Evolutionary conservation across 2,113 vertebrate species (phyloP), one percentile per base, ranked within the genome.

Genomic region (Scomber scombrus): DNA sequence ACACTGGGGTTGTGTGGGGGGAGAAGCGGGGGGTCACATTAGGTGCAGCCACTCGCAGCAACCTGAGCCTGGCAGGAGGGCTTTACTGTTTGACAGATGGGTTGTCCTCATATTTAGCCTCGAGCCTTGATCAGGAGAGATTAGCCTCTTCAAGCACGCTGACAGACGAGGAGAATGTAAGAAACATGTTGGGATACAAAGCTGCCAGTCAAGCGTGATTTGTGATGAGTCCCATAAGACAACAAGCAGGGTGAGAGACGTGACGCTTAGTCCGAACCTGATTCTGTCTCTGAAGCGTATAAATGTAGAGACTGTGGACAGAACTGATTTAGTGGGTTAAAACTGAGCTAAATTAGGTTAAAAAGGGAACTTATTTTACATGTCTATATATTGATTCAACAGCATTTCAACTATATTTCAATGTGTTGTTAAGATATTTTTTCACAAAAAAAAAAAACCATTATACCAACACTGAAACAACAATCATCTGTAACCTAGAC

Each of bases 61-160:
- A 89, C 72, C 72, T 52, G 80, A 89, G 60, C 77, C 73, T 11
- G 11, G 72, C 47, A 3, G 52, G 34, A 12, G 78, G 70, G 82
- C 56, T 83, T 86, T 58, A 85, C 71, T 56, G 68, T 73, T 50
- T 78, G 85, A 90, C 84, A 77, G 84, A 89, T 85, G 83, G 71
- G 56, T 50, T 52, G 62, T 72, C 31, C 26, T 63, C 75, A 81
- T 87, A 83, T 88, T 84, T 81, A 90, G 84, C 78, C 60, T 19
- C 2, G 26, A 49, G 78, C 51, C 65, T 67, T 64, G 45, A n/a
- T 62, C 68, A 45, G 71, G 18, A 51, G 45, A 82, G 74, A 74
- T 85, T 72, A 77, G n/a, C 63, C 47, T 82, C 40, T 9, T 47
- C 23, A 15, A 10, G 26, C n/a, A 56, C 31, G 68, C 67, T 85